These are phyloP conservation scores for Augochlorella aurata DNA, from an alignment of 2,888 invertebrate species.

Conservation along the genomic window DNA sequence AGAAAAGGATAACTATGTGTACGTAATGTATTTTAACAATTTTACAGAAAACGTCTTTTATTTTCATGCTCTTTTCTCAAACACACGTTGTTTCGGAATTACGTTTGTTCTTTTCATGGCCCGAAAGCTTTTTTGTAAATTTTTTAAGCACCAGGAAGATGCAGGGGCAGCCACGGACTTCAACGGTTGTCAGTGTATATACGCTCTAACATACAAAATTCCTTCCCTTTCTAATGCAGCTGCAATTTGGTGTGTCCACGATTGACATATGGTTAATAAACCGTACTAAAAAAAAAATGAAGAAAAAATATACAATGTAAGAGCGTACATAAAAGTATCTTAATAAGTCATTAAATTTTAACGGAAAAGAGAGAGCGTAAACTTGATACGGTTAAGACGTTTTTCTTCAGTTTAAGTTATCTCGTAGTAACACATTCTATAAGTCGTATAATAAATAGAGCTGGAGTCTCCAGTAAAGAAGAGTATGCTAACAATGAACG, in stretches of 20 bases:
- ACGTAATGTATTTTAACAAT: constrained; percentile 42
- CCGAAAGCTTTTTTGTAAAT: constrained; percentile 71
- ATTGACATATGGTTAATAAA: constrained; percentile 52
- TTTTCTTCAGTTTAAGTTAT: constrained; percentile 62
- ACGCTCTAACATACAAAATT: constrained; percentile 70
- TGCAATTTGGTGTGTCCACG: constrained; percentile 77
- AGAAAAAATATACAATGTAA: constrained; percentile 39
- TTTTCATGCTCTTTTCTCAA: constrained; percentile 60
- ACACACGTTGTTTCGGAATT: constrained; percentile 59
- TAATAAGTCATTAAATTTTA: constrained; percentile 45
- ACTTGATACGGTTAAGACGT: constrained; percentile 68
- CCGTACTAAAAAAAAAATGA: constrained; percentile 32
- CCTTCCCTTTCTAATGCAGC: constrained; percentile 74
- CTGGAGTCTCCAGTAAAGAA: constrained; percentile 73
- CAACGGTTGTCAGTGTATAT: constrained; percentile 72
- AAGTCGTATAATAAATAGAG: constrained; percentile 49
- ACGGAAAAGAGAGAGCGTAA: constrained; percentile 74
- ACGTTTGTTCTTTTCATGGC: constrained; percentile 81
- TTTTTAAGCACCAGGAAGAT: constrained; percentile 76
- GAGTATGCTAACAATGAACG: constrained; percentile 62
- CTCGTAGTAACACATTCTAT: constrained; percentile 42
- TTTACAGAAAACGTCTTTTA: constrained; percentile 59
- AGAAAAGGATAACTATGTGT: constrained; percentile 79
- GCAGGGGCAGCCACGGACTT: constrained; percentile 74
- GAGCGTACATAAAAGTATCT: constrained; percentile 56